These are phyloP conservation scores for Metopolophium dirhodum DNA, from an alignment of 1,140 invertebrate species.

Conservation along the genomic window DNA sequence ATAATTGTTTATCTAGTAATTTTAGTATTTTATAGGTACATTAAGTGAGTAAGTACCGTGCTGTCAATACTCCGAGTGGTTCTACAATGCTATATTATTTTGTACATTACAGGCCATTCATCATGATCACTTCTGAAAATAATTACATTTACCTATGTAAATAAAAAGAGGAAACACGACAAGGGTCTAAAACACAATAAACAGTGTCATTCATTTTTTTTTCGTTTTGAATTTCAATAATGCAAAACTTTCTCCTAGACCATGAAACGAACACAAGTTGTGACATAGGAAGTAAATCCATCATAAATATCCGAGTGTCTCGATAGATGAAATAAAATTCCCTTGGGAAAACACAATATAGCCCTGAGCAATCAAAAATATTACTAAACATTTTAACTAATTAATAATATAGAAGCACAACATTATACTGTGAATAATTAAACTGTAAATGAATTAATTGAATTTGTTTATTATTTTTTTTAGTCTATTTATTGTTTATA, in stretches of 20 bases:
- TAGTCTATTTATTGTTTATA: not conserved
- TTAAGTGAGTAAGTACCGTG: not conserved
- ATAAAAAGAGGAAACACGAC: not conserved
- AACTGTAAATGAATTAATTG: not conserved
- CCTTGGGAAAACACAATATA: not conserved
- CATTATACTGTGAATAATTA: not conserved
- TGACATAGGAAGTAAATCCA: not conserved
- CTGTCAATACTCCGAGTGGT: not conserved
- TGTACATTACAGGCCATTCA: not conserved
- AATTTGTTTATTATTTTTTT: not conserved
- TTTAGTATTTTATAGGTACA: not conserved
- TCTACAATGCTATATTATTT: not conserved
- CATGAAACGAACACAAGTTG: not conserved
- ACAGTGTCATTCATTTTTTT: not conserved
- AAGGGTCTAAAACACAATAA: not conserved
- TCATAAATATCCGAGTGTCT: not conserved
- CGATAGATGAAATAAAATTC: not conserved
- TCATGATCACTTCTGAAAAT: not conserved
- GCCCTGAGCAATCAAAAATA: not conserved
- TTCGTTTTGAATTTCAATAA: not conserved
- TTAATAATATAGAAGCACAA: not conserved
- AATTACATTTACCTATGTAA: not conserved
- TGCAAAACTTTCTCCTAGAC: conserved; percentile 23
- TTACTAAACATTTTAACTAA: not conserved
- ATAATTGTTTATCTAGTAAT: not conserved